A percentile compares a stretch with the other conserved stretches of the same genome.
These are phyloP conservation scores for Nymphicus hollandicus DNA, from an alignment of 2,113 vertebrate genomes.

Conservation along the genomic window DNA sequence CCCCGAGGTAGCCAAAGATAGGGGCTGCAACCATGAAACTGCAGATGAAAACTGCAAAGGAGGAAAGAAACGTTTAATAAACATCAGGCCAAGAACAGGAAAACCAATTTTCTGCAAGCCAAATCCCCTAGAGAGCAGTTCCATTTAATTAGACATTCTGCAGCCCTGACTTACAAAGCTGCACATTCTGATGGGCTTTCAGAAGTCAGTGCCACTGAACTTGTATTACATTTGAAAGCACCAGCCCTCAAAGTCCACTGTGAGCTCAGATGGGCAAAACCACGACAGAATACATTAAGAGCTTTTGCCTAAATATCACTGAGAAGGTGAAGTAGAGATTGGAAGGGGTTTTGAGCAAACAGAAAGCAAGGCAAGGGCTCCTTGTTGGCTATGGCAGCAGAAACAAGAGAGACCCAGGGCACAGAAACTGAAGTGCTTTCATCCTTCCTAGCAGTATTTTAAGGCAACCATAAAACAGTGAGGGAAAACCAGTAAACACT, in stretches of 20 bases:
- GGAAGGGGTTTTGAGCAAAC: not conserved
- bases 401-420: not conserved
- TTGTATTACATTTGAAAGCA: not conserved
- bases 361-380: not conserved
- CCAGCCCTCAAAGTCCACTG: not conserved
- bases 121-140: constrained; percentile 24
- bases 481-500: not conserved
- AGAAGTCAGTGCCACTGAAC: not conserved
- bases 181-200: not conserved
- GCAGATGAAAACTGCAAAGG: constrained; percentile 93
- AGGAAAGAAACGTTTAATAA: not conserved
- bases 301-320: not conserved
- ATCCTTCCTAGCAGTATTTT: not conserved
- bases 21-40: constrained; percentile 98
- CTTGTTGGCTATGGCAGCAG: not conserved
- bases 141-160: constrained; percentile 5
- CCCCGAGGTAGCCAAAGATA: constrained; percentile 97
- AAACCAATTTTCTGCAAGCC: constrained; percentile 38
- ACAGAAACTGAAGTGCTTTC: not conserved
- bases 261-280: not conserved
- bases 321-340: not conserved
- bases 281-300: not conserved
- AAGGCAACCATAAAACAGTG: not conserved
- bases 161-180: not conserved
- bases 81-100: not conserved